These are phyloP conservation scores for Chamaetylas fuelleborni DNA, from an alignment of 2,113 vertebrate genomes.

Conservation along the genomic window DNA sequence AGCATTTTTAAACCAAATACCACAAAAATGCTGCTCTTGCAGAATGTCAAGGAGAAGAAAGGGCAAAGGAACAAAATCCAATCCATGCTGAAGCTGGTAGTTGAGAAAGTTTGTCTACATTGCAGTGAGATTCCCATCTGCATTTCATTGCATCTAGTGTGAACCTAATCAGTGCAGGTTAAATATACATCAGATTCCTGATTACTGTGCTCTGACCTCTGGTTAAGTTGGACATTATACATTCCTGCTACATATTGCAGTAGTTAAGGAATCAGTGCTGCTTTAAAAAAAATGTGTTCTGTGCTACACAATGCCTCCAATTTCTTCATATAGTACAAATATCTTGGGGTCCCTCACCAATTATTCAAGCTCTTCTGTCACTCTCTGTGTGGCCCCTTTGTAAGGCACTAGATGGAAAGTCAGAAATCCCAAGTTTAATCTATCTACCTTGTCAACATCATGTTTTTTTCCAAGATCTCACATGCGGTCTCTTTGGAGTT, in stretches of 20 bases:
- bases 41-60: slow-evolving; percentile 41
- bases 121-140: slow-evolving; percentile 1
- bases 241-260: slow-evolving; percentile 11
- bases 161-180: slow-evolving; percentile 48
- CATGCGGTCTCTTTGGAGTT: accelerated
- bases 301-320: neutral
- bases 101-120: neutral
- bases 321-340: neutral
- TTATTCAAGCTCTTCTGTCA: neutral
- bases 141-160: neutral
- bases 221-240: neutral
- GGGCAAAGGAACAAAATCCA: slow-evolving; percentile 37
- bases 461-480: neutral
- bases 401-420: neutral
- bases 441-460: neutral
- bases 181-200: neutral
- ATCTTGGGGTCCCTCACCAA: neutral
- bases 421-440: neutral
- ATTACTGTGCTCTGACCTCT: slow-evolving; percentile 20
- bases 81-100: neutral
- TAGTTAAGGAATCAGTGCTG: neutral
- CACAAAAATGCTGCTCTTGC: slow-evolving; percentile 26
- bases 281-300: neutral
- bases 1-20: slow-evolving; percentile 35
- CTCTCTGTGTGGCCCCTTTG: accelerated